phyloP scores from a whole-genome alignment of 2,113 vertebrate species.

The Cyrtonyx montezumae region DNA sequence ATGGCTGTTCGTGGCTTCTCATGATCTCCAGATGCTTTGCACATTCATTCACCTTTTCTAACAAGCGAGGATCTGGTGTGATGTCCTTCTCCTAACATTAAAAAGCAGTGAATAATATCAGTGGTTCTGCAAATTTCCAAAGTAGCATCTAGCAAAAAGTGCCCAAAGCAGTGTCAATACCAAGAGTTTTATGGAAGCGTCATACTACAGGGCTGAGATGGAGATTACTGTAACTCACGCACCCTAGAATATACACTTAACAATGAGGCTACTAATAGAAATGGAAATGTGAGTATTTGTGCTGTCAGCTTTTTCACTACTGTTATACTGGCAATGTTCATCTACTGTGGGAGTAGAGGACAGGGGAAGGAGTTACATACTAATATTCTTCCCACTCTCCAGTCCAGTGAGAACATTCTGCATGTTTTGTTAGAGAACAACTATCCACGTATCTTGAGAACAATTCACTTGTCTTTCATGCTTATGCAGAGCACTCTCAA shows the following conservation, averaged over 20 bases:
- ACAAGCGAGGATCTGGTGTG: slow-evolving; percentile 91
- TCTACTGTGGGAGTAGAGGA: not conserved
- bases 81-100: slow-evolving; percentile 91
- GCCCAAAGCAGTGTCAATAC: not conserved
- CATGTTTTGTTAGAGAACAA: not conserved
- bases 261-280: not conserved
- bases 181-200: not conserved
- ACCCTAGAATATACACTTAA: not conserved
- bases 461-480: not conserved
- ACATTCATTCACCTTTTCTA: slow-evolving; percentile 94
- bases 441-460: not conserved
- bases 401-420: not conserved
- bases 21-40: slow-evolving; percentile 84
- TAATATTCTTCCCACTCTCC: not conserved
- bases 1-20: slow-evolving; percentile 81
- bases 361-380: not conserved
- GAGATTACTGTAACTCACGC: not conserved
- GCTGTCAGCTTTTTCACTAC: not conserved
- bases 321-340: not conserved
- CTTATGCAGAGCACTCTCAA: not conserved
- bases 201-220: not conserved
- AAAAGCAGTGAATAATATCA: not conserved
- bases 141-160: not conserved
- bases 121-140: not conserved
- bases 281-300: not conserved